Evolutionary conservation across 2,113 vertebrate genomes (phyloP).

Genomic region (Lophotis ruficrista): DNA sequence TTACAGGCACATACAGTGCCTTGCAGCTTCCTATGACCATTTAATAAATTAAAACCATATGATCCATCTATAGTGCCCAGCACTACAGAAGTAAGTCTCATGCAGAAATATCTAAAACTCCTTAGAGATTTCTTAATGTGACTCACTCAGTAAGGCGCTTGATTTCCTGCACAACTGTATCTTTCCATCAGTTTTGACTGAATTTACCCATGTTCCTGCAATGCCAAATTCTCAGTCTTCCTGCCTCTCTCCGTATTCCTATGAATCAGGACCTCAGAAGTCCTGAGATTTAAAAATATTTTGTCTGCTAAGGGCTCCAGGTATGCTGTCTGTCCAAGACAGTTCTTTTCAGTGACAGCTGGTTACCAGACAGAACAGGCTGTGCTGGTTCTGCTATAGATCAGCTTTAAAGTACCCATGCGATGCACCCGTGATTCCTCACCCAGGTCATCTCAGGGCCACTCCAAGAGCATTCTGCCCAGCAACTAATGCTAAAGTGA

Average conservation of each 20-base stretch:
- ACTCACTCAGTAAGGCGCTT: neutral
- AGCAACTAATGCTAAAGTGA: neutral
- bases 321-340: neutral
- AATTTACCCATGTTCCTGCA: neutral
- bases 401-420: neutral
- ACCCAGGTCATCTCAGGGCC: neutral
- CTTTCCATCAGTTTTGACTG: neutral
- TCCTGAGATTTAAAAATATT: neutral
- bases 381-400: neutral
- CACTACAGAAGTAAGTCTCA: neutral
- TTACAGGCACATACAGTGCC: neutral
- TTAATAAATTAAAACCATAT: neutral
- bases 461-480: neutral
- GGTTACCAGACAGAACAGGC: constrained; percentile 5
- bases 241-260: rapidly evolving
- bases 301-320: neutral
- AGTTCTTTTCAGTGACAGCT: neutral
- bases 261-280: neutral
- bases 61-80: neutral
- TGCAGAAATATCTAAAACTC: neutral
- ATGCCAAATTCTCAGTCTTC: neutral
- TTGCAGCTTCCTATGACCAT: neutral
- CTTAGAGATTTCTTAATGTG: neutral
- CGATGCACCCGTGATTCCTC: neutral
- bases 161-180: neutral